Base-by-base conservation (phyloP, 2,888 invertebrate genomes). In the Pterobdella sp. region DNA sequence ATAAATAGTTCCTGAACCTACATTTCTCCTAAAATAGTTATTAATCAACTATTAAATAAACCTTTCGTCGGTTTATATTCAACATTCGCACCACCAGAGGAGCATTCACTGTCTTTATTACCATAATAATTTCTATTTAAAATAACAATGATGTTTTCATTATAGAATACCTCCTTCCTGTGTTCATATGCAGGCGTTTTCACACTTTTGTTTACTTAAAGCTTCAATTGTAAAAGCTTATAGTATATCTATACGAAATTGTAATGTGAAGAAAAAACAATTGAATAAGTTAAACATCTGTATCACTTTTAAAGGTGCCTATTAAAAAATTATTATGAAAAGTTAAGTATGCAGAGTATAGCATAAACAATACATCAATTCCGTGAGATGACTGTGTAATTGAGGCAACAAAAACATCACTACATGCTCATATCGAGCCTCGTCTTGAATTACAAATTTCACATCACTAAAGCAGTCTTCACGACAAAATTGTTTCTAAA, bases 151-250 rank as follows among this genome's bases (percentile, higher is more conserved):
- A 56, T 56, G 60, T 26, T 3, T 22, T 56, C 60, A 56, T 56
- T 56, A 56, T 14, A 26, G 49, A 42, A 7, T 22, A 56, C n/a
- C 4, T 7, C 60, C 60, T 22, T 4, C 60, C 60, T 56, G 10
- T 14, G 18, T 56, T 56, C n/a, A 26, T 26, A 22, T 22, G n/a
- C 10, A 18, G 60, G 60, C 26, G 14, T 22, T 56, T 22, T 56
- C 60, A 56, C 60, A n/a, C 60, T 56, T 56, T 7, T 56, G 60
- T 56, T 56, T 56, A 56, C n/a, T n/a, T n/a, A n/a, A n/a, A n/a
- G n/a, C n/a, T n/a, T n/a, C n/a, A n/a, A n/a, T n/a, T n/a, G n/a
- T n/a, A n/a, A n/a, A n/a, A n/a, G n/a, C n/a, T n/a, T n/a, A n/a
- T n/a, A n/a, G n/a, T n/a, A n/a, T n/a, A n/a, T n/a, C n/a, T n/a